These are phyloP conservation scores for Mythimna albipuncta DNA, from an alignment of 2,888 invertebrate genomes.

Conservation along the genomic window DNA sequence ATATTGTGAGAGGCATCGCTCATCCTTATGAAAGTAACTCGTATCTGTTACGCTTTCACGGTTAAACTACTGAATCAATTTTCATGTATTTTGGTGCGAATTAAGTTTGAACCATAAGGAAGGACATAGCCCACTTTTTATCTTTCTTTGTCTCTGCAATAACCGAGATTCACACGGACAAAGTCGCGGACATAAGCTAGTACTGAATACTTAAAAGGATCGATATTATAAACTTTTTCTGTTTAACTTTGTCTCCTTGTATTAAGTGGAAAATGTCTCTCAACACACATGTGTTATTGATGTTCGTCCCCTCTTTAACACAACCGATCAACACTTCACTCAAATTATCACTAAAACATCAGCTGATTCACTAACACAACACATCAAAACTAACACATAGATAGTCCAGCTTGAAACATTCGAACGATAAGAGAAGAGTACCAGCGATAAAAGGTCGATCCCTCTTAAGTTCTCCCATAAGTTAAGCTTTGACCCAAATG, in stretches of 20 bases:
- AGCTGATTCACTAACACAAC: slow-evolving; percentile 19
- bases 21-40: too few species aligned
- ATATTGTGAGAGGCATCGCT: not conserved
- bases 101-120: too few species aligned
- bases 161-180: too few species aligned
- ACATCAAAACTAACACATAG: slow-evolving; percentile 13
- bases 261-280: not conserved
- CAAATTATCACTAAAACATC: slow-evolving; percentile 5
- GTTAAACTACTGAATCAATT: too few species aligned
- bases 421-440: slow-evolving; percentile 44
- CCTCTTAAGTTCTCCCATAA: slow-evolving; percentile 30
- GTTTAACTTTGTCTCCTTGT: not conserved
- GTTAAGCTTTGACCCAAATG: slow-evolving; percentile 32
- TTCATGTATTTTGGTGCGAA: too few species aligned
- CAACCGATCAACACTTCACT: not conserved
- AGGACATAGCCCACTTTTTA: too few species aligned
- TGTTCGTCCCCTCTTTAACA: not conserved
- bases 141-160: too few species aligned
- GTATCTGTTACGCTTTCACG: too few species aligned
- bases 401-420: slow-evolving; percentile 30
- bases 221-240: not conserved
- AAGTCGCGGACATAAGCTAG: too few species aligned
- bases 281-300: not conserved
- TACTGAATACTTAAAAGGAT: not conserved
- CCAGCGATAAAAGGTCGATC: slow-evolving; percentile 49